Evolutionary conservation across 2,113 vertebrate species (phyloP).

Genomic region (Lamprotornis superbus): DNA sequence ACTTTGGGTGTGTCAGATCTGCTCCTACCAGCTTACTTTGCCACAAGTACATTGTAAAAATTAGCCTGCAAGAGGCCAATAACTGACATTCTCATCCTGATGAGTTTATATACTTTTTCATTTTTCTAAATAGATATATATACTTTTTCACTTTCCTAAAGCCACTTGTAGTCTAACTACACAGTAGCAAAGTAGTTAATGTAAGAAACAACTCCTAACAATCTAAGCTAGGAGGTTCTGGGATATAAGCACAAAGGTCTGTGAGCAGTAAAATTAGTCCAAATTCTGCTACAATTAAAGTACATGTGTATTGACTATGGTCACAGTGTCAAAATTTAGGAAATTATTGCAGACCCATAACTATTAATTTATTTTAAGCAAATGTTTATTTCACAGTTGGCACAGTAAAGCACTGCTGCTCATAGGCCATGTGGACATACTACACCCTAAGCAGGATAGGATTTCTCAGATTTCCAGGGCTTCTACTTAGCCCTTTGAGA

Average conservation of each 20-base stretch:
- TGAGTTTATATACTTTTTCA: background rate
- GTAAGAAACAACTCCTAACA: background rate
- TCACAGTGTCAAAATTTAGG: background rate
- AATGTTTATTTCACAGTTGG: background rate
- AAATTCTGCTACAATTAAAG: background rate
- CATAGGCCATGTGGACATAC: rapidly evolving
- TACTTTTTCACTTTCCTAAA: background rate
- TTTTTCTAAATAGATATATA: background rate
- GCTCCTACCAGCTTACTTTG: background rate
- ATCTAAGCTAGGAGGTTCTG: background rate
- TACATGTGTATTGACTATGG: background rate
- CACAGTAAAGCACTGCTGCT: background rate
- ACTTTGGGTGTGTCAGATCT: background rate
- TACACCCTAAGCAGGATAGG: background rate
- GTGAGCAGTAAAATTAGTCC: background rate
- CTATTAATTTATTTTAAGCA: background rate
- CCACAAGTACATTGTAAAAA: background rate
- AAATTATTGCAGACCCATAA: background rate
- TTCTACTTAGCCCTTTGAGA: background rate
- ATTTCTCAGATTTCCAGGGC: background rate
- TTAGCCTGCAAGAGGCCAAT: background rate
- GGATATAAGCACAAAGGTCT: background rate
- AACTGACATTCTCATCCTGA: background rate
- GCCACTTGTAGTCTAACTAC: background rate
- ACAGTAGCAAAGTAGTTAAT: background rate